Percentiles rank a stretch among this genome's conserved stretches.
These are phyloP conservation scores for Ormyrus nitidulus DNA, from an alignment of 2,888 invertebrate species.

Conservation along the genomic window DNA sequence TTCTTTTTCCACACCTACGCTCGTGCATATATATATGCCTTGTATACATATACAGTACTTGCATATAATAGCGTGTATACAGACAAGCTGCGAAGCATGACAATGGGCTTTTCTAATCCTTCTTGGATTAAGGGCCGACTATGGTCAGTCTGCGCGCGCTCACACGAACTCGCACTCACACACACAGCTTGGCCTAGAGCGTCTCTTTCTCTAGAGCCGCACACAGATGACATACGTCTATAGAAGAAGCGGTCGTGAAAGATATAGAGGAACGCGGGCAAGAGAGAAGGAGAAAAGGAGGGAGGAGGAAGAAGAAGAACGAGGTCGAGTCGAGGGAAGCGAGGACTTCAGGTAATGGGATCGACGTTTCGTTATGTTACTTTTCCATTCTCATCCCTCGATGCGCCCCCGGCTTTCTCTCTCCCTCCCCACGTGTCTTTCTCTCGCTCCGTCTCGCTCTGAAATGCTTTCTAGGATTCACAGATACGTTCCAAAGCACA, in stretches of 20 bases:
- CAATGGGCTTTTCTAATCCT: slow-evolving; percentile 74
- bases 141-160: slow-evolving; percentile 52
- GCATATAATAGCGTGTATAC: slow-evolving; percentile 52
- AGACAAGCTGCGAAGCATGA: slow-evolving; percentile 68
- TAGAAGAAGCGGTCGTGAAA: neutral
- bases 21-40: neutral
- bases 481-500: slow-evolving; percentile 51
- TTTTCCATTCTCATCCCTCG: slow-evolving; percentile 73
- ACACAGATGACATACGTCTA: neutral
- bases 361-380: slow-evolving; percentile 75
- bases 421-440: slow-evolving; percentile 46
- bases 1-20: slow-evolving; percentile 1
- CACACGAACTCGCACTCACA: neutral
- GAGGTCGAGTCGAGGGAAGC: slow-evolving; percentile 49
- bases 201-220: neutral
- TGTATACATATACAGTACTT: neutral
- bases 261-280: neutral
- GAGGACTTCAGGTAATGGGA: slow-evolving; percentile 73
- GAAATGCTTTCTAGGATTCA: slow-evolving; percentile 56
- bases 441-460: slow-evolving; percentile 49
- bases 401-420: slow-evolving; percentile 55
- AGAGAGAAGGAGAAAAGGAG: slow-evolving; percentile 50
- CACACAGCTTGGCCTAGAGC: neutral
- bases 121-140: slow-evolving; percentile 71
- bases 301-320: slow-evolving; percentile 39